phyloP scores from a whole-genome alignment of 1,140 invertebrate species.

The Thaumatotibia leucotreta region DNA sequence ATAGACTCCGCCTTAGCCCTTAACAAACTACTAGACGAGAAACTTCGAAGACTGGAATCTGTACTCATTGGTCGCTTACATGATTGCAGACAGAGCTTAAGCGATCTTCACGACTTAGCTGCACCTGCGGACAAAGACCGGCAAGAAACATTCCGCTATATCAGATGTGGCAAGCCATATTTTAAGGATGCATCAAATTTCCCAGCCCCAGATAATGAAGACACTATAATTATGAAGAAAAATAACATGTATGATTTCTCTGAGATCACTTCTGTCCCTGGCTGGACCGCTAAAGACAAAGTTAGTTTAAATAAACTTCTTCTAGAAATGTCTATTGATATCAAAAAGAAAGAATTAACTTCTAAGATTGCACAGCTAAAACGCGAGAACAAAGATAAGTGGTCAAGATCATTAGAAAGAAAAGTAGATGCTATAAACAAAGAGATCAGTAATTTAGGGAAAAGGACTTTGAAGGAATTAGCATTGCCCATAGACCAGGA shows the following conservation, averaged over 20 bases:
- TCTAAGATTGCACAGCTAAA: constrained; percentile 38
- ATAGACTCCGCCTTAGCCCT: constrained; percentile 43
- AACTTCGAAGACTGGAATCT: constrained; percentile 44
- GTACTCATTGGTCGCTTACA: constrained; percentile 34
- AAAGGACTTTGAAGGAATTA: constrained; percentile 38
- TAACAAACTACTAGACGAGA: constrained; percentile 54
- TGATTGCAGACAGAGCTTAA: constrained; percentile 42
- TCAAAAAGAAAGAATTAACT: constrained; percentile 36
- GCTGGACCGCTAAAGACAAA: constrained; percentile 63
- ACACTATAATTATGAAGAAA: constrained; percentile 47
- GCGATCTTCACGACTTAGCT: constrained; percentile 23
- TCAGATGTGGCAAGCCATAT: constrained; percentile 56
- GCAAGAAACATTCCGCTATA: constrained; percentile 38
- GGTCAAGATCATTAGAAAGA: constrained; percentile 14
- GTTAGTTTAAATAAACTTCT: constrained; percentile 38
- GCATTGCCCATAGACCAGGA: constrained; percentile 52
- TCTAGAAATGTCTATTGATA: constrained; percentile 42
- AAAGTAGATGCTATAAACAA: constrained; percentile 12
- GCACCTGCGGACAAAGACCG: constrained; percentile 23
- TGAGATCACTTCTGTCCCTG: constrained; percentile 35
- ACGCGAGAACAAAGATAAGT: constrained; percentile 28
- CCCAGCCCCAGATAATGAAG: constrained; percentile 54
- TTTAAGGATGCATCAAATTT: constrained; percentile 55
- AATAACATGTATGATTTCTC: constrained; percentile 58
- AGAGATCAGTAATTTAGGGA: constrained; percentile 34